Conservation (phyloP, 2,797 vertebrate genomes). For the Galaxias olidus region DNA sequence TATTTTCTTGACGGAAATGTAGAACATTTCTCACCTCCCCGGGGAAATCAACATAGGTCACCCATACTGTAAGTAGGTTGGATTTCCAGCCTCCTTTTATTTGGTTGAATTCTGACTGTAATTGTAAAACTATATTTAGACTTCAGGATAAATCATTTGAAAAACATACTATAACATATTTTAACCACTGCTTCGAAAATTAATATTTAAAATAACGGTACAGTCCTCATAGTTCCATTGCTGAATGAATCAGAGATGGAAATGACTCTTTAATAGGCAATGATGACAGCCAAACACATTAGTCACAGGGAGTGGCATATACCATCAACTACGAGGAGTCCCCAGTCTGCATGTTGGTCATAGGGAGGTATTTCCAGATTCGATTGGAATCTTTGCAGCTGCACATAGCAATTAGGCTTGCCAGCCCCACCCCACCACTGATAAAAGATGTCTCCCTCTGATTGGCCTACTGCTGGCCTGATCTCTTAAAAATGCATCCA, state of each 20-base stretch:
- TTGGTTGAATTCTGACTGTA: no score
- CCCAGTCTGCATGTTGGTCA: conserved; percentile 22
- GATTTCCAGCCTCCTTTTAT: no score
- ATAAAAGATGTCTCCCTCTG: conserved; percentile 48
- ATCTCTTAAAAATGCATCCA: conserved; percentile 46
- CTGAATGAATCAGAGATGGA: conserved; percentile 14
- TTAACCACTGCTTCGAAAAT: no score
- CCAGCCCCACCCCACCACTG: conserved; percentile 39
- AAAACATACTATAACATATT: no score
- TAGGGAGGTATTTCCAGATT: conserved; percentile 31
- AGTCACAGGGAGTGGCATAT: conserved; percentile 34
- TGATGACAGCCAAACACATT: conserved; percentile 27
- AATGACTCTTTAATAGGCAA: background rate
- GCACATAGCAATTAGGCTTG: conserved; percentile 35
- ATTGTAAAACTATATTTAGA: no score
- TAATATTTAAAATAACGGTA: background rate
- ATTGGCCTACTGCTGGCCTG: conserved; percentile 33
- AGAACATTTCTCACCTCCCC: background rate
- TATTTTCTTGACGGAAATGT: background rate
- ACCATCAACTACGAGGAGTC: conserved; percentile 36
- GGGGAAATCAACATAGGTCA: no score
- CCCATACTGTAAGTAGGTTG: no score
- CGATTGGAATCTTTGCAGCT: conserved; percentile 31
- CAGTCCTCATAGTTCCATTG: conserved; percentile 2
- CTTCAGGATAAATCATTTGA: no score